Conservation (phyloP, 2,113 vertebrate genomes). For the Neolamprologus brichardi region DNA sequence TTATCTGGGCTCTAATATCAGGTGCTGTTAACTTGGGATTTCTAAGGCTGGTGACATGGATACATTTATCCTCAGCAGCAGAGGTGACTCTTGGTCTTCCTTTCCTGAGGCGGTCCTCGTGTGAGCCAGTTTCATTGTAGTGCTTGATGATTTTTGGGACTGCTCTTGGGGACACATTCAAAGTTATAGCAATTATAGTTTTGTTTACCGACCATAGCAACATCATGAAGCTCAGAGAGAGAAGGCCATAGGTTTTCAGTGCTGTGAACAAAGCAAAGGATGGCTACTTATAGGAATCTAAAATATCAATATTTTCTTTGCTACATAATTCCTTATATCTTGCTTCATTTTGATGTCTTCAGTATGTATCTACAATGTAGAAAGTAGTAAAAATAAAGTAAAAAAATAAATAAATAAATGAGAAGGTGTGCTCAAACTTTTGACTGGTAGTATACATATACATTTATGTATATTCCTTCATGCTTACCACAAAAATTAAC, state of each 20-base stretch:
- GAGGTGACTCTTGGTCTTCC: neutral
- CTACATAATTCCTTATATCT: neutral
- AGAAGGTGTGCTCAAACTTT: neutral
- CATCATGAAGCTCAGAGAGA: neutral
- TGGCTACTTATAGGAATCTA: neutral
- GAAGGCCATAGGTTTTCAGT: neutral
- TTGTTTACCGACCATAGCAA: neutral
- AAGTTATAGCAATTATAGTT: neutral
- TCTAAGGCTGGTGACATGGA: neutral
- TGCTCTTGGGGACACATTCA: neutral
- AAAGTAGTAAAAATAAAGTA: neutral
- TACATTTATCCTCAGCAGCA: neutral
- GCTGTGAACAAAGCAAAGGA: neutral
- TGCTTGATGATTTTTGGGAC: neutral
- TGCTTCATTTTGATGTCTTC: neutral
- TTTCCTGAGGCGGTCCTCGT: neutral
- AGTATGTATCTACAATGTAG: neutral
- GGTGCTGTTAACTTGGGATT: neutral
- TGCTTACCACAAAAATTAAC: neutral
- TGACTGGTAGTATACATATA: neutral
- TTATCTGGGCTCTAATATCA: neutral
- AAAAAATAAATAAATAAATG: neutral
- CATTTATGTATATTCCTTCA: neutral
- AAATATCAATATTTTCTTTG: neutral
- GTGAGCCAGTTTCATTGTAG: neutral